phyloP scores from a whole-genome alignment of 1,140 invertebrate species.

The Aphaenogaster rudis region DNA sequence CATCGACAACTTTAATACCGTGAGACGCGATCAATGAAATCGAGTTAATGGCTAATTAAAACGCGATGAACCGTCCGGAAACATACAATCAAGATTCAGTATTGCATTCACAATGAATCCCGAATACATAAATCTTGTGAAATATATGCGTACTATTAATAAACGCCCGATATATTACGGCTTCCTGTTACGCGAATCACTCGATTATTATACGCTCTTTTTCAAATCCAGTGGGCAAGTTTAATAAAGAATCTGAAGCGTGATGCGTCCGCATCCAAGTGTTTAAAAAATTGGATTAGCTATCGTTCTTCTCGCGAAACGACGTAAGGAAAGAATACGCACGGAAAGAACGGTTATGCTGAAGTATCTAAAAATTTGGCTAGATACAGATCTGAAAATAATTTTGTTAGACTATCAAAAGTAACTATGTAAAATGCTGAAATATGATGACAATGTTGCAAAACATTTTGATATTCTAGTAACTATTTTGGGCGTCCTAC shows the following conservation, averaged over 20 bases:
- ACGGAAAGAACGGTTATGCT: no score
- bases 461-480: no score
- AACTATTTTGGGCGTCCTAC: no score
- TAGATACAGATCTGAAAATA: no score
- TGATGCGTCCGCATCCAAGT: background rate
- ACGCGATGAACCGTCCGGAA: constrained; percentile 1
- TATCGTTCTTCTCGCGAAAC: background rate
- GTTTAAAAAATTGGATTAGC: background rate
- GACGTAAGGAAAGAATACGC: background rate
- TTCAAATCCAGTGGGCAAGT: background rate
- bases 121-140: background rate
- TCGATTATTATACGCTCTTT: background rate
- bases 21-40: constrained; percentile 14
- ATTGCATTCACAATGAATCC: constrained; percentile 4
- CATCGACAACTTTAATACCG: background rate
- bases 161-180: constrained; percentile 3
- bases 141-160: constrained; percentile 2
- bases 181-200: background rate
- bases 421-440: no score
- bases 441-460: no score
- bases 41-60: constrained; percentile 26
- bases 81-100: background rate
- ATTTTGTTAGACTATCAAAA: no score
- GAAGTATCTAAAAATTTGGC: no score
- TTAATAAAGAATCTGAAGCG: background rate